Evolutionary conservation across 2,888 invertebrate genomes (phyloP).

Genomic region (Plagodis pulveraria): DNA sequence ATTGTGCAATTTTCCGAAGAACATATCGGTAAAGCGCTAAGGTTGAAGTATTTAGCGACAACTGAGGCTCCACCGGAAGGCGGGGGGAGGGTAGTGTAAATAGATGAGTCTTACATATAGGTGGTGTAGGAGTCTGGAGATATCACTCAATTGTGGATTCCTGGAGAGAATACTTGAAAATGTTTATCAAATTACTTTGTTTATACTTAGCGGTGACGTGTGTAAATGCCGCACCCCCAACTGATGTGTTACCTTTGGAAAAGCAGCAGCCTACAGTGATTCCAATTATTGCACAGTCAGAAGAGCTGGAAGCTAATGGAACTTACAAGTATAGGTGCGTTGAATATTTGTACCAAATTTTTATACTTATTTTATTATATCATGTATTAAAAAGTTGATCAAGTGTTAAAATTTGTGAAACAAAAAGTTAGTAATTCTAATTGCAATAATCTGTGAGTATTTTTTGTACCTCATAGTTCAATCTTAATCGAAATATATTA

Average conservation of each 20-base stretch:
- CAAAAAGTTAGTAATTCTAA: too few species aligned
- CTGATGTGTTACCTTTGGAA: slow-evolving; percentile 60
- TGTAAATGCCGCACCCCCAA: slow-evolving; percentile 57
- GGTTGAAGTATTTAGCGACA: slow-evolving; percentile 83
- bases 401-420: too few species aligned
- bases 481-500: slow-evolving; percentile 1
- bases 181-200: slow-evolving; percentile 62
- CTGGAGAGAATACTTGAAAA: slow-evolving; percentile 61
- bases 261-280: slow-evolving; percentile 71
- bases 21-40: slow-evolving; percentile 78
- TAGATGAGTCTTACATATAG: slow-evolving; percentile 81
- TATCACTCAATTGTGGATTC: slow-evolving; percentile 71
- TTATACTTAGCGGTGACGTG: slow-evolving; percentile 51
- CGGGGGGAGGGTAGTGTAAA: slow-evolving; percentile 82
- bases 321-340: slow-evolving; percentile 80
- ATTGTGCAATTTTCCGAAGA: slow-evolving; percentile 82
- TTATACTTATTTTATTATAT: too few species aligned
- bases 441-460: too few species aligned
- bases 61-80: slow-evolving; percentile 73
- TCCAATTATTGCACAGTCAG: slow-evolving; percentile 81
- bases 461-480: too few species aligned
- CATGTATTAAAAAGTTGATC: too few species aligned
- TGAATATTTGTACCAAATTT: background rate
- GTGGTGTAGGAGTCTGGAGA: slow-evolving; percentile 72
- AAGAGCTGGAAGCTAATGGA: slow-evolving; percentile 79